Conservation (phyloP, 2,113 vertebrate species). For the Neodon shergylaensis region DNA sequence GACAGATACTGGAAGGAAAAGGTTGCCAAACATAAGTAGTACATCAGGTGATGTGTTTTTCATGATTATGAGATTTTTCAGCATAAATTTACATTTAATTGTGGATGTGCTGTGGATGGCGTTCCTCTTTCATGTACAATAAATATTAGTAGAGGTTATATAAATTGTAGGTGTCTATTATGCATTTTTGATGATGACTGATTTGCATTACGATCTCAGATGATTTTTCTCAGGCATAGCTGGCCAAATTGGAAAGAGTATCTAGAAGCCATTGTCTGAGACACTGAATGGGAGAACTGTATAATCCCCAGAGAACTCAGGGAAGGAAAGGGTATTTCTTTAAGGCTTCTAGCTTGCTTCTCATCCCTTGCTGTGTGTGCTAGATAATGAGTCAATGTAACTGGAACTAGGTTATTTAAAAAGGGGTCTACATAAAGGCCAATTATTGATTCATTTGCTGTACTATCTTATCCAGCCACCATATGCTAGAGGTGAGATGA, state of each 20-base stretch:
- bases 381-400: not conserved
- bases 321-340: not conserved
- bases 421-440: not conserved
- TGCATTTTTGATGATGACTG: constrained; percentile 62
- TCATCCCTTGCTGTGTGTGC: not conserved
- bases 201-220: constrained; percentile 55
- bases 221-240: constrained; percentile 42
- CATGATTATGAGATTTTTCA: constrained; percentile 73
- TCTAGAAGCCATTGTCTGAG: constrained; percentile 30
- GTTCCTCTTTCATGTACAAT: constrained; percentile 66
- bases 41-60: constrained; percentile 74
- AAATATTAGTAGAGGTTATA: constrained; percentile 61
- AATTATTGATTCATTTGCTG: not conserved
- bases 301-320: constrained; percentile 9
- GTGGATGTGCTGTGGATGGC: constrained; percentile 50
- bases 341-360: constrained; percentile 24
- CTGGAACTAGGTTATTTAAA: not conserved
- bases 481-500: not conserved
- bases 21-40: constrained; percentile 69
- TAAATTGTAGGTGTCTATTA: constrained; percentile 59
- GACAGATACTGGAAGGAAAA: constrained; percentile 58
- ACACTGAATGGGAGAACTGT: constrained; percentile 24
- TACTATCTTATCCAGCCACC: not conserved
- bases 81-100: constrained; percentile 77
- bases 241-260: constrained; percentile 16